Evolutionary conservation across 2,888 invertebrate species (phyloP), one percentile per base, ranked within the genome.

Genomic region (Cosmorhoe ocellata): DNA sequence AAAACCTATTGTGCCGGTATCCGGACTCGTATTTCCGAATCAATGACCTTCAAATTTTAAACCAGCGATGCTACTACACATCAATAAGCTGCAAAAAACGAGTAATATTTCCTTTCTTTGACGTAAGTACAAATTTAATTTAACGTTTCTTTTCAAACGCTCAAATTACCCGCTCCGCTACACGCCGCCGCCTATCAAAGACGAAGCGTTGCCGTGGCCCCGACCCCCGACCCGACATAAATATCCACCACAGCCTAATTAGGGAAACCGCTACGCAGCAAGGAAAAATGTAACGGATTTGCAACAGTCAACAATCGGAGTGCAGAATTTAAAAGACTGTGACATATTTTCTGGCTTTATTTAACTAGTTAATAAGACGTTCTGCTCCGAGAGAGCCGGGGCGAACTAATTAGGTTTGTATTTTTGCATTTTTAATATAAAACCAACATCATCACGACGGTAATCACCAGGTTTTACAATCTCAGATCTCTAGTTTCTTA

Each of bases 281-380:
- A 57, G 57, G 53, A 61, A 61, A 58, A 61, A 61, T 59, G 55
- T 61, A 50, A 39, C 56, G 49, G 56, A 57, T 60, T 52, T 54
- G 51, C 53, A 39, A 26, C 42, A 30, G 28, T 37, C 49, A 43
- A 38, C 49, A 48, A 49, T 38, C 49, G 43, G 33, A 13, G 27
- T 13, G 43, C 28, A 39, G 18, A 33, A 18, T 36, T 33, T 24
- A 37, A 39, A 49, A 24, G 41, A 36, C 38, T 32, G 41, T 36
- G 49, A 43, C 49, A 49, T 38, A 43, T 18, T 49, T 38, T 31
- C 42, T 10, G 32, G 27, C 41, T 27, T 37, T 31, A 30, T 43
- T 32, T 43, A 42, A 32, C 32, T 32, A 37, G 26, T 12, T 39
- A 37, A 48, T 30, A 47, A 30, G 40, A 36, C 40, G 18, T n/a